phyloP scores from a whole-genome alignment of 1,140 invertebrate genomes.

The Drosophila sp. region DNA sequence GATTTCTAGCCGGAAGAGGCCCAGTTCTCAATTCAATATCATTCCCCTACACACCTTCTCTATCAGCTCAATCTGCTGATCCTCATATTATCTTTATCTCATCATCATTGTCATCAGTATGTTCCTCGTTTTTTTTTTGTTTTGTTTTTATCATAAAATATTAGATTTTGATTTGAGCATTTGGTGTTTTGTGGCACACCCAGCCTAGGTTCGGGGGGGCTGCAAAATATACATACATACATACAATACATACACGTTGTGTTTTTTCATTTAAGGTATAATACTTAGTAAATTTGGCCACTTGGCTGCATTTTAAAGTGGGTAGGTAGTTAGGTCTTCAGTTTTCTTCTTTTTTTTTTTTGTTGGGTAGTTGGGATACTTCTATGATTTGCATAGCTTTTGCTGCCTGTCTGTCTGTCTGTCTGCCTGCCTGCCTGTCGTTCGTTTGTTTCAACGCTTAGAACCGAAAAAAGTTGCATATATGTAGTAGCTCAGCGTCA shows the following conservation, averaged over 20 bases:
- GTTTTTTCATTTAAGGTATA: slow-evolving; percentile 52
- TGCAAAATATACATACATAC: slow-evolving; percentile 71
- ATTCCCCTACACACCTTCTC: neutral
- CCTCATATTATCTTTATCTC: neutral
- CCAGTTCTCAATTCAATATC: slow-evolving; percentile 6
- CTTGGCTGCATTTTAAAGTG: slow-evolving; percentile 61
- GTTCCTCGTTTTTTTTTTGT: neutral
- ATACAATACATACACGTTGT: slow-evolving; percentile 35
- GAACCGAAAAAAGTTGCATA: slow-evolving; percentile 53
- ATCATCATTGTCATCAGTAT: slow-evolving; percentile 29
- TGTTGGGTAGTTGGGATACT: slow-evolving; percentile 73
- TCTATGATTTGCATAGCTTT: slow-evolving; percentile 72
- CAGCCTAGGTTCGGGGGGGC: slow-evolving; percentile 48
- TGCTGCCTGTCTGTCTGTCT: slow-evolving; percentile 9
- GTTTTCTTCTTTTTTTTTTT: slow-evolving; percentile 39
- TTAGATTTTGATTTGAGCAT: slow-evolving; percentile 78
- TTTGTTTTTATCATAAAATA: slow-evolving; percentile 59
- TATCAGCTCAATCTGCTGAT: slow-evolving; percentile 32
- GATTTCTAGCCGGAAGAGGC: slow-evolving; percentile 31
- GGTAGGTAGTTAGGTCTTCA: slow-evolving; percentile 73
- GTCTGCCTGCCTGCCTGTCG: slow-evolving; percentile 17
- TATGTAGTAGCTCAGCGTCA: slow-evolving; percentile 53
- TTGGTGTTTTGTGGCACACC: slow-evolving; percentile 64
- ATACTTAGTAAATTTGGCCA: slow-evolving; percentile 80
- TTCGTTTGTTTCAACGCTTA: slow-evolving; percentile 37